These are phyloP conservation scores for Coenonympha glycerion DNA, from an alignment of 2,888 invertebrate species.

Conservation along the genomic window DNA sequence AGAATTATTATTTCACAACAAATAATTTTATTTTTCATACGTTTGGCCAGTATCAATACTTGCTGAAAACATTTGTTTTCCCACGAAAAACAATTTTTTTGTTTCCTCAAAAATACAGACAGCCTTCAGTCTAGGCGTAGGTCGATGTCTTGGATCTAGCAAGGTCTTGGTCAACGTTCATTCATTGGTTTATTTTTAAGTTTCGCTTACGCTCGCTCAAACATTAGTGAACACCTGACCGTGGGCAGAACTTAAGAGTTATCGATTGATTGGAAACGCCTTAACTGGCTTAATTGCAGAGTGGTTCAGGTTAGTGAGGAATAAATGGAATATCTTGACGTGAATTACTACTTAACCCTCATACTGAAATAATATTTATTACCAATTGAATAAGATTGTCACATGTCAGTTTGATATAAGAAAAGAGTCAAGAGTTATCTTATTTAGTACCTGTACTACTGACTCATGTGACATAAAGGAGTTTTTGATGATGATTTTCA, in stretches of 20 bases:
- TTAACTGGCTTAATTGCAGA: neutral
- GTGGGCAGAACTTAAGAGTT: conserved; percentile 19
- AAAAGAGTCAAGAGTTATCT: no score
- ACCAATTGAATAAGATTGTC: no score
- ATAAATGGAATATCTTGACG: no score
- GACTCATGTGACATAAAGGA: no score
- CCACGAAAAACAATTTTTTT: no score
- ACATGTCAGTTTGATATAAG: no score
- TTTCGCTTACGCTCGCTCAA: conserved; percentile 29
- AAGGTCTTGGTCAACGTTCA: conserved; percentile 51
- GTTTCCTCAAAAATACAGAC: conserved; percentile 20
- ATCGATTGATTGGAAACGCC: conserved; percentile 1
- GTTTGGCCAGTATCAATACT: neutral
- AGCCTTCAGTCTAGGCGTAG: conserved; percentile 33
- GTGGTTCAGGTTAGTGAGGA: no score
- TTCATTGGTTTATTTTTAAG: conserved; percentile 49
- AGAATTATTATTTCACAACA: neutral
- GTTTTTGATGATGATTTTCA: no score
- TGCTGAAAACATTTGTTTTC: neutral
- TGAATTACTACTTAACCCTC: no score
- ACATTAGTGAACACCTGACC: conserved; percentile 26
- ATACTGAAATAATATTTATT: no score
- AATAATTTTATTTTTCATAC: neutral
- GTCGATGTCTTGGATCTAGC: conserved; percentile 38
- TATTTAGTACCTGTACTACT: no score